Conservation (phyloP, 2,888 invertebrate species). For the Carcina quercana region DNA sequence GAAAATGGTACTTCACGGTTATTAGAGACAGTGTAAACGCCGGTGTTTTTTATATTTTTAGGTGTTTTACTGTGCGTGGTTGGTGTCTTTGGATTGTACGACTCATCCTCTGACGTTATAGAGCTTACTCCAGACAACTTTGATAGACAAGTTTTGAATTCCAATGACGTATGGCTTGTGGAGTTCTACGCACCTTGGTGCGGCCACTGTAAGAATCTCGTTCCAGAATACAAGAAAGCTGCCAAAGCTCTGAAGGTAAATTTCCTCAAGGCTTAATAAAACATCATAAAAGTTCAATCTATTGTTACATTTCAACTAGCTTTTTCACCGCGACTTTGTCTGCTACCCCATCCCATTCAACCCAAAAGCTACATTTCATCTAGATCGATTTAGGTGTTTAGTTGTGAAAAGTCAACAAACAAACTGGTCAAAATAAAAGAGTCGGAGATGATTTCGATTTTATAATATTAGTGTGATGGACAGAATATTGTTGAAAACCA, state of each 20-base stretch:
- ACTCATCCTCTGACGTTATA: conserved; percentile 84
- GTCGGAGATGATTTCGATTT: no score
- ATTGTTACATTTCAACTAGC: no score
- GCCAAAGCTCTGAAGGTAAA: conserved; percentile 92
- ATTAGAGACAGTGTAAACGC: conserved; percentile 17
- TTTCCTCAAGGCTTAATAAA: no score
- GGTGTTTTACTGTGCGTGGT: conserved; percentile 51
- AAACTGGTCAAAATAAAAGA: no score
- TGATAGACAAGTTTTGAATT: conserved; percentile 85
- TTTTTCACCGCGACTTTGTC: no score
- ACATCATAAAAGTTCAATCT: no score
- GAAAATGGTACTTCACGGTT: conserved; percentile 25
- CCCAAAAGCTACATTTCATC: no score
- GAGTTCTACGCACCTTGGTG: conserved; percentile 99
- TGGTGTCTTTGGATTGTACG: conserved; percentile 73
- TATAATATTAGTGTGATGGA: no score
- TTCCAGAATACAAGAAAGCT: conserved; percentile 95
- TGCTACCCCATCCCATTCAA: no score
- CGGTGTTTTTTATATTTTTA: conserved; percentile 31
- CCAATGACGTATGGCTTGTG: conserved; percentile 94
- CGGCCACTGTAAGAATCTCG: conserved; percentile 91
- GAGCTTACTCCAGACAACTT: conserved; percentile 93
- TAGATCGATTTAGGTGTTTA: no score
- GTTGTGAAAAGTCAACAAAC: no score
- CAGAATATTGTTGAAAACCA: no score